phyloP scores from a whole-genome alignment of 2,888 invertebrate species.

The Phasia obesa region DNA sequence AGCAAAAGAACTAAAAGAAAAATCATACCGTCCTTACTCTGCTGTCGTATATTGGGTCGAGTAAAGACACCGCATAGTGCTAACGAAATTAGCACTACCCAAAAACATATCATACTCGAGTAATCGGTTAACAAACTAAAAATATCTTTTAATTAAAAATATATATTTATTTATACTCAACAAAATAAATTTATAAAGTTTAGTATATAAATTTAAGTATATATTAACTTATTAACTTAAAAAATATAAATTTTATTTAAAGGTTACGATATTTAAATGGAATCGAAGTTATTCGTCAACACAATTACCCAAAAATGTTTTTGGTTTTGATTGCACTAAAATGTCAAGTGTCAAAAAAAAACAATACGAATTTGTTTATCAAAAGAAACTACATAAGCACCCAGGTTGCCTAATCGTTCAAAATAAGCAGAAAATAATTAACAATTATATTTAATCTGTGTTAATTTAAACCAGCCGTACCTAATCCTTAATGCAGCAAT shows the following conservation, averaged over 20 bases:
- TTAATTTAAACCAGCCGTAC: not conserved
- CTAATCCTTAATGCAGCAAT: not conserved
- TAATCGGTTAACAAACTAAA: constrained; percentile 21
- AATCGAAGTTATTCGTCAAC: not conserved
- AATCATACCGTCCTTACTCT: constrained; percentile 61
- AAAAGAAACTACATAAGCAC: constrained; percentile 43
- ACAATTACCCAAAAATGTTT: constrained; percentile 35
- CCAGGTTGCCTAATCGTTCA: constrained; percentile 35
- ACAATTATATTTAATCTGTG: no score
- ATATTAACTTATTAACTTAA: no score
- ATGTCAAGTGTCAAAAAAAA: constrained; percentile 69
- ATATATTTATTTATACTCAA: no score
- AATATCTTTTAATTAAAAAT: not conserved
- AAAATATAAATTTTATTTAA: not conserved
- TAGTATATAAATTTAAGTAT: not conserved
- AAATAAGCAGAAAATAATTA: not conserved
- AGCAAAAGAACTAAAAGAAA: constrained; percentile 21
- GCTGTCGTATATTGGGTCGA: constrained; percentile 62
- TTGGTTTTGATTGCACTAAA: constrained; percentile 53
- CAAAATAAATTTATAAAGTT: no score
- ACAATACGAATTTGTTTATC: constrained; percentile 35
- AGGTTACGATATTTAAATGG: not conserved
- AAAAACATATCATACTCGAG: not conserved
- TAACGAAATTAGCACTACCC: constrained; percentile 31
- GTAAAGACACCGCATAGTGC: constrained; percentile 67